phyloP scores from a whole-genome alignment of 1,140 invertebrate genomes.

The Bathynomus jamesi region DNA sequence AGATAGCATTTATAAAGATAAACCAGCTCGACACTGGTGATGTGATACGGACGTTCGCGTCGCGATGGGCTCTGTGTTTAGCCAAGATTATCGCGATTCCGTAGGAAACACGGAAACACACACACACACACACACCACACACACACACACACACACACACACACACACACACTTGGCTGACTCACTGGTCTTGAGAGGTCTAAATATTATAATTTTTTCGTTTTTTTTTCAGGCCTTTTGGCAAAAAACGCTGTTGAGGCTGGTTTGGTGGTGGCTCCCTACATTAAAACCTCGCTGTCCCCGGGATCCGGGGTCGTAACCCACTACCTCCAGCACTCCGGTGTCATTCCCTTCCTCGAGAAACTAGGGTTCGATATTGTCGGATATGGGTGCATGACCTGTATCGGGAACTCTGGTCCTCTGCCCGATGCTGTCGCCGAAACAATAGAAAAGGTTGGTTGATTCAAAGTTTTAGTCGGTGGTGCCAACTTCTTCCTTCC shows the following conservation, averaged over 20 bases:
- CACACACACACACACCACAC: too few relatives aligned
- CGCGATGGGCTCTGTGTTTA: too few relatives aligned
- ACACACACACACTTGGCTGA: too few relatives aligned
- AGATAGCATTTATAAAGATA: too few relatives aligned
- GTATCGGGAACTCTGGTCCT: constrained; percentile 91
- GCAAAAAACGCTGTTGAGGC: constrained; percentile 91
- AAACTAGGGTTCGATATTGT: constrained; percentile 87
- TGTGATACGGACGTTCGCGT: too few relatives aligned
- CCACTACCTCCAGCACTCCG: constrained; percentile 82
- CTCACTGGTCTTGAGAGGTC: too few relatives aligned
- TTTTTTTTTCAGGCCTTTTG: constrained; percentile 65
- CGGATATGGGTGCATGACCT: constrained; percentile 89
- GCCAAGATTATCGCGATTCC: too few relatives aligned
- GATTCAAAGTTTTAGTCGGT: not conserved
- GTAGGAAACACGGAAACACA: too few relatives aligned
- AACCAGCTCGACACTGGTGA: too few relatives aligned
- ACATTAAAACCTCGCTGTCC: constrained; percentile 92
- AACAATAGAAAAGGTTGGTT: constrained; percentile 79
- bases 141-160: too few relatives aligned
- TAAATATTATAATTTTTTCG: too few relatives aligned
- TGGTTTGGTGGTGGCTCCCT: constrained; percentile 79
- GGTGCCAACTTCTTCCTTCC: not conserved
- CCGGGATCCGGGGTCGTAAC: constrained; percentile 97
- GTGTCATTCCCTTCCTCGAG: constrained; percentile 76
- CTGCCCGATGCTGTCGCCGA: constrained; percentile 82